Evolutionary conservation across 2,797 vertebrate genomes (phyloP).

Genomic region (Anabas testudineus): DNA sequence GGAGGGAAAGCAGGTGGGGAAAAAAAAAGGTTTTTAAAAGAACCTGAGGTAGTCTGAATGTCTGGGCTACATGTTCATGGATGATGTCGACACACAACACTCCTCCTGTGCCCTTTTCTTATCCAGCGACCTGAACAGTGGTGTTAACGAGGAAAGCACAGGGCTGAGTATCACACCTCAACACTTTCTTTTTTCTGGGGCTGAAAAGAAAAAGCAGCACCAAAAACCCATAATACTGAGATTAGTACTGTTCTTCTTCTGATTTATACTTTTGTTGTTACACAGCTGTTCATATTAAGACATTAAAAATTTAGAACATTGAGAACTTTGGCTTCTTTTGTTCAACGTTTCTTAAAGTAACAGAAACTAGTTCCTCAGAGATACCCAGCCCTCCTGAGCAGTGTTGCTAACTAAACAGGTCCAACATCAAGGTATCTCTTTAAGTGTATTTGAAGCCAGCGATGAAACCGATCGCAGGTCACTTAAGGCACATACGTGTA

Average conservation of each 20-base stretch:
- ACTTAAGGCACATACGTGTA: slow-evolving; percentile 77
- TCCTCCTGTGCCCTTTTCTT: background rate
- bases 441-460: slow-evolving; percentile 43
- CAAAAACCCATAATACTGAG: no score
- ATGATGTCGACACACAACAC: background rate
- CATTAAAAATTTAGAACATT: background rate
- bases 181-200: no score
- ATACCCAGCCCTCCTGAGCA: background rate
- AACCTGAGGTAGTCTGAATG: slow-evolving; percentile 73
- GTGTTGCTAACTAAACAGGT: background rate
- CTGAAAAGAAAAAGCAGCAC: no score
- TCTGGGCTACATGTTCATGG: slow-evolving; percentile 45
- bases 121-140: no score
- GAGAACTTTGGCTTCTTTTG: slow-evolving; percentile 7
- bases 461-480: slow-evolving; percentile 42
- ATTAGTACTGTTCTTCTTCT: no score
- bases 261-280: background rate
- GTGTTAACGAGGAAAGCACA: no score
- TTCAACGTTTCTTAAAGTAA: background rate
- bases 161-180: no score
- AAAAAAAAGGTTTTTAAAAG: background rate
- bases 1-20: slow-evolving; percentile 13
- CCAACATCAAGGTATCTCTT: slow-evolving; percentile 73
- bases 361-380: background rate
- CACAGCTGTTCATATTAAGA: no score